Base-by-base conservation (phyloP, 2,888 invertebrate species). In the Thumatha senex region DNA sequence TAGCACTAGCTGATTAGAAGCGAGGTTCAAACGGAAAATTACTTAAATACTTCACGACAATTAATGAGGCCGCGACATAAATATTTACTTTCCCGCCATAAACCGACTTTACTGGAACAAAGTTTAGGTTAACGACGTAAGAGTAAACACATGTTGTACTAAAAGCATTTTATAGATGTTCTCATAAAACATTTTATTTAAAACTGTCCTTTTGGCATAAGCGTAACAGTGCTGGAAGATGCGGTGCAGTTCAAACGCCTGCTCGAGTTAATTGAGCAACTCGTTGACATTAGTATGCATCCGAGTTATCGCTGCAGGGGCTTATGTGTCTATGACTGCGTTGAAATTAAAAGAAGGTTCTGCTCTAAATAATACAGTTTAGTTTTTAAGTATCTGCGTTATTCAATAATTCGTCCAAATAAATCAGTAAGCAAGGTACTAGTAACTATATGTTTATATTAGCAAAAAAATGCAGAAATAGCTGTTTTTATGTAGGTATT, bases 1-100 rank as follows among this genome's bases (percentile, higher is more conserved):
- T 73, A 80, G 80, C 79, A 82, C 84, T 80, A 80, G 76, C 80
- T 83, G 85, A 87, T 87, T 86, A 86, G 80, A 78, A 74, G 73
- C 65, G 70, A 71, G 77, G 61, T 72, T 76, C 78, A 78, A 67
- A 76, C 77, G 80, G 83, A 82, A 86, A 88, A 89, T 88, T 81
- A 80, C 82, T 79, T 80, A 84, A 82, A 81, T 79, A 80, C 83
- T 80, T 81, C 76, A 82, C 78, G 81, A 79, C 77, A 63, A 60
- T 8, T 31, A 31, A 70, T 66, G 68, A 67, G 60, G 60, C 67
- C 61, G 48, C 52, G 65, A 61, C 64, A 76, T 82, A 80, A 82
- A 81, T 82, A 81, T 83, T 80, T 83, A 77, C 71, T 64, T 69
- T 54, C 65, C 56, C 61, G 57, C 65, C 68, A 68, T 82, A 78